These are phyloP conservation scores for Lepus americanus DNA, from an alignment of 2,113 vertebrate genomes.

Conservation along the genomic window DNA sequence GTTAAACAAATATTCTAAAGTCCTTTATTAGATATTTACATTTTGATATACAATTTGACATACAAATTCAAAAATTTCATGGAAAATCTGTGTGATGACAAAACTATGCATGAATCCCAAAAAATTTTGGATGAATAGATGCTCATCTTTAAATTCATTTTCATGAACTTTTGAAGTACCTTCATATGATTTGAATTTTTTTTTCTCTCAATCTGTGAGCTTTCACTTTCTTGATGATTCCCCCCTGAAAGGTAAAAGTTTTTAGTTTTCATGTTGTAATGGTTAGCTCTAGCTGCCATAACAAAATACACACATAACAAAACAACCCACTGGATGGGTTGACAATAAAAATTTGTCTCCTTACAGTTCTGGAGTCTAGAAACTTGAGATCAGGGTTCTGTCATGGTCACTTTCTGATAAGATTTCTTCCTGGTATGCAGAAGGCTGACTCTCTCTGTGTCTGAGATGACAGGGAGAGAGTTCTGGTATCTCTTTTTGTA, in stretches of 20 bases:
- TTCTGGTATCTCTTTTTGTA: background rate
- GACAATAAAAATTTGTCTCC: background rate
- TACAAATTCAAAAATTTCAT: no score
- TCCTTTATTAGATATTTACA: background rate
- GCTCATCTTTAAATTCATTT: no score
- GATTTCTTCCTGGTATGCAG: background rate
- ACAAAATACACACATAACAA: background rate
- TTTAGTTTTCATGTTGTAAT: background rate
- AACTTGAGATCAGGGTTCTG: background rate
- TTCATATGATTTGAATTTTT: background rate
- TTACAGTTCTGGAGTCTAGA: background rate
- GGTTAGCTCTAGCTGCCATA: background rate
- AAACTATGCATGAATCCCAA: no score
- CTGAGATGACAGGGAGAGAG: background rate
- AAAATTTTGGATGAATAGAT: no score
- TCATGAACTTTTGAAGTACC: no score
- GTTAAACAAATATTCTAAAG: background rate
- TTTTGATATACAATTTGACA: no score
- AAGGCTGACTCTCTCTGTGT: background rate
- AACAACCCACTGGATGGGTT: background rate
- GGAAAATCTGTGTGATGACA: no score
- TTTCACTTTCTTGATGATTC: constrained; percentile 4
- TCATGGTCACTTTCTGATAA: background rate
- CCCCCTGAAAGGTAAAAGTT: background rate
- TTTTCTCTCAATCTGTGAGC: background rate